Evolutionary conservation across 2,797 vertebrate species (phyloP).

Genomic region (Rhodeus uyekii): DNA sequence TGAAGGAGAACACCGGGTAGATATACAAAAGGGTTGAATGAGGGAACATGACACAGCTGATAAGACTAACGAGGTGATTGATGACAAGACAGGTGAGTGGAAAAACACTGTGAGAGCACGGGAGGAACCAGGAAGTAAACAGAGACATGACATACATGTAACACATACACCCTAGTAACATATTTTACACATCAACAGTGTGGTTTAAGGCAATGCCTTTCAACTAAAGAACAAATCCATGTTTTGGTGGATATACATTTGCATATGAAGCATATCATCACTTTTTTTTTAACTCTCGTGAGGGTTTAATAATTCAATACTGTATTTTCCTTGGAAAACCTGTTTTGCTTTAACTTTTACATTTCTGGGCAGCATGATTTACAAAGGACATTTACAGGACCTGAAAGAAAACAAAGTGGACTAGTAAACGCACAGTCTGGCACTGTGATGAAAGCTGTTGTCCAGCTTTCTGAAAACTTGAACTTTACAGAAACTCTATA

Average conservation of each 20-base stretch:
- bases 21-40: too few relatives aligned
- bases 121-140: too few relatives aligned
- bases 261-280: slow-evolving; percentile 3
- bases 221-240: background rate
- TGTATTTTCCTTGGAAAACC: slow-evolving; percentile 29
- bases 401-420: slow-evolving; percentile 36
- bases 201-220: background rate
- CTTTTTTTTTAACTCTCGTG: background rate
- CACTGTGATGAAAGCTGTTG: slow-evolving; percentile 29
- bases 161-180: background rate
- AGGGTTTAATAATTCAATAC: slow-evolving; percentile 5
- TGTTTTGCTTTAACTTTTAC: slow-evolving; percentile 24
- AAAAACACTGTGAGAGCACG: too few relatives aligned
- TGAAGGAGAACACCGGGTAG: too few relatives aligned
- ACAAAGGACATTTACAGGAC: slow-evolving; percentile 44
- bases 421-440: slow-evolving; percentile 33
- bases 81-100: too few relatives aligned
- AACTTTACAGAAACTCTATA: background rate
- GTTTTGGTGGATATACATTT: slow-evolving; percentile 22
- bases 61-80: too few relatives aligned
- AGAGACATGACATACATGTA: too few relatives aligned
- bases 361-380: slow-evolving; percentile 19
- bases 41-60: too few relatives aligned
- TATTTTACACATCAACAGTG: slow-evolving; percentile 4
- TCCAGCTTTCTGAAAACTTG: slow-evolving; percentile 12